A percentile compares a stretch with the other conserved stretches of the same genome.
Conservation (phyloP, 2,113 vertebrate species). For the Rhegmatorhina hoffmannsi region DNA sequence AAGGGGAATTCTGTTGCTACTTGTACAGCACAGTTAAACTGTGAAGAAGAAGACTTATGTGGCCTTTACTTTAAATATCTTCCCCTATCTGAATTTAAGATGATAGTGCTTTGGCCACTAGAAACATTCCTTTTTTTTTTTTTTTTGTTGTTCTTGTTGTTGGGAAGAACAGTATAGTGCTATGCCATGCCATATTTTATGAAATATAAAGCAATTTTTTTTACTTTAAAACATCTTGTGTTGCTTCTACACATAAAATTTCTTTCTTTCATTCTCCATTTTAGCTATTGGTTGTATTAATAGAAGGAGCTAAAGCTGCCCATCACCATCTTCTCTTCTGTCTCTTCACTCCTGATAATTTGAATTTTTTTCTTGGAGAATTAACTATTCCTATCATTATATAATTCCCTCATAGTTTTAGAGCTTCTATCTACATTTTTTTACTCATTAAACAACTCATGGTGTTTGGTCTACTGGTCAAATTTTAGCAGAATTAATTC, state of each 20-base stretch:
- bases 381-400: not conserved
- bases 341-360: not conserved
- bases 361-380: conserved; percentile 11
- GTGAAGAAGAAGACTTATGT: not conserved
- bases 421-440: not conserved
- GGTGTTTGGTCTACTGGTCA: not conserved
- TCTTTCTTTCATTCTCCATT: conserved; percentile 1
- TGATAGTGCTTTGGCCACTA: not conserved
- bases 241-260: not conserved
- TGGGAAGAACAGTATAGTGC: not conserved
- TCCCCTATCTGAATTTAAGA: not conserved
- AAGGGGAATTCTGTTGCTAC: not conserved
- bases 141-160: not conserved
- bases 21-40: not conserved
- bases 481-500: not conserved
- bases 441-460: not conserved
- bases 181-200: rapidly evolving
- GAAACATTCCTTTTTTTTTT: not conserved
- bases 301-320: conserved; percentile 1
- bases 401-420: not conserved
- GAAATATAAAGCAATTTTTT: not conserved
- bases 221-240: not conserved
- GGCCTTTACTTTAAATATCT: not conserved
- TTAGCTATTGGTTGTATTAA: conserved; percentile 3
- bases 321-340: not conserved